Evolutionary conservation across 2,888 invertebrate species (phyloP), one percentile per base, ranked within the genome.

Genomic region (Stenchaetothrips biformis): DNA sequence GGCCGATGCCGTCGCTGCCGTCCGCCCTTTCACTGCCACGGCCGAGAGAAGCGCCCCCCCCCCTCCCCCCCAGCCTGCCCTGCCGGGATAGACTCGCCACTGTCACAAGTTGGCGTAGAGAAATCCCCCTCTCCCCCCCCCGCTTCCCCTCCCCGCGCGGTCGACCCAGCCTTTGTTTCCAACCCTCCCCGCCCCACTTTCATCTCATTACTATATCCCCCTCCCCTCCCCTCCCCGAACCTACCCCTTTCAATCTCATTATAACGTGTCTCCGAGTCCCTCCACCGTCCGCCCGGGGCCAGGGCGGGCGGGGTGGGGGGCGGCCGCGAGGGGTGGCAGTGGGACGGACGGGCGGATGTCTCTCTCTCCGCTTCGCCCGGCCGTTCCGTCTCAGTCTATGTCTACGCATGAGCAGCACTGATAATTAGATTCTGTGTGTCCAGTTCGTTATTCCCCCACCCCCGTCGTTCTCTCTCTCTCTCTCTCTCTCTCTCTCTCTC

Each of bases 391-490:
- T 74, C 67, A 74, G 67, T 74, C 67, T 74, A 74, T 74, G 67
- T 74, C 67, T 74, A 74, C 67, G 67, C 67, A 74, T 74, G 67
- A 74, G 67, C 67, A 21, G 67, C 67, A 74, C 67, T 74, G 67
- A 74, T 74, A 74, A 74, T 74, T 74, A 74, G 67, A 74, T 74
- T 74, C 67, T 74, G 67, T 74, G 67, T 74, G 67, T 74, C 67
- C 67, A 74, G 67, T 74, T 74, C 67, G 67, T 74, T 74, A 74
- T 74, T 74, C 67, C 25, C 67, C 53, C 53, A 18, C 53, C 53
- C 53, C 9, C 53, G 16, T 18, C 53, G 8, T 13, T 18, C 53
- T 4, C 9, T 0, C 53, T 9, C 6, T 18, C 53, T 0, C 53
- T 53, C 53, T 53, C 37, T 37, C 37, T 37, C 37, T 18, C 53